These are phyloP conservation scores for Rhyacichthys aspro DNA, from an alignment of 2,797 vertebrate species.

Conservation along the genomic window DNA sequence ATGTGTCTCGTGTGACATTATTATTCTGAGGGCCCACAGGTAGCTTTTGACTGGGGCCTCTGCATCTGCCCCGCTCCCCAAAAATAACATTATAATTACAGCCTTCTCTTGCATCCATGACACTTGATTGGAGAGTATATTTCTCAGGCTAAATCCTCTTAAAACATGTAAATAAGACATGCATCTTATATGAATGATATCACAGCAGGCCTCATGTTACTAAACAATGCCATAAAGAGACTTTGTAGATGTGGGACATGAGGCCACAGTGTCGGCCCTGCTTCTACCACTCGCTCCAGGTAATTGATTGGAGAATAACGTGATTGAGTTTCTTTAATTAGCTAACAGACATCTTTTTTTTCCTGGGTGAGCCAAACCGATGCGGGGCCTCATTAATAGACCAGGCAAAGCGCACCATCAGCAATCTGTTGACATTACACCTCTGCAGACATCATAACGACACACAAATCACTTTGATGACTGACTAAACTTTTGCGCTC, in stretches of 20 bases:
- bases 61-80: no score
- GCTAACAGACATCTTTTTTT: constrained; percentile 66
- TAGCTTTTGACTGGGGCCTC: no score
- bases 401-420: constrained; percentile 60
- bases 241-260: constrained; percentile 64
- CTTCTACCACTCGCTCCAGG: constrained; percentile 70
- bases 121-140: no score
- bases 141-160: no score
- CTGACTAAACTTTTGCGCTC: constrained; percentile 64
- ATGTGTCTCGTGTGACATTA: no score
- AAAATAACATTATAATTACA: neutral
- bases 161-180: neutral
- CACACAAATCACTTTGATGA: constrained; percentile 75
- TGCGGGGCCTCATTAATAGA: constrained; percentile 60
- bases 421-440: constrained; percentile 68
- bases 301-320: constrained; percentile 78
- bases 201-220: constrained; percentile 42
- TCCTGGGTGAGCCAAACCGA: constrained; percentile 37
- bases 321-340: constrained; percentile 82
- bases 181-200: constrained; percentile 35
- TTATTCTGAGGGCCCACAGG: no score
- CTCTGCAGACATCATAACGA: constrained; percentile 65
- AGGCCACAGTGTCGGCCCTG: constrained; percentile 53
- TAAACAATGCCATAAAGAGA: constrained; percentile 69
- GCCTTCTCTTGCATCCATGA: neutral